These are phyloP conservation scores for Cardinalis cardinalis DNA, from an alignment of 2,113 vertebrate genomes.

Conservation along the genomic window DNA sequence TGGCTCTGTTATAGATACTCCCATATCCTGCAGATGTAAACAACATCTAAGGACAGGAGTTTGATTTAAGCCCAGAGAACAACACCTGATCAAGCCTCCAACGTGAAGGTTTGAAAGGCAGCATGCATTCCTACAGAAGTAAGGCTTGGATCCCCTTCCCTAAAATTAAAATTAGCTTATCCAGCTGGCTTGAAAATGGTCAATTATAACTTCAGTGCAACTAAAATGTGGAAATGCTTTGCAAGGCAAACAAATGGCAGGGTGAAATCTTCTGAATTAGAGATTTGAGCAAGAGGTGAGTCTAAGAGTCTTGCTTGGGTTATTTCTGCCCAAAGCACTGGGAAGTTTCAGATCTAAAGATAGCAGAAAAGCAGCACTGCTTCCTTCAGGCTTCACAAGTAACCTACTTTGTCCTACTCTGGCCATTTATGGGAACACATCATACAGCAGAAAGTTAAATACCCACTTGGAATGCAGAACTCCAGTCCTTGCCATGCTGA, in stretches of 20 bases:
- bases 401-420: background rate
- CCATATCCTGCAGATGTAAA: background rate
- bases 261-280: background rate
- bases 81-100: background rate
- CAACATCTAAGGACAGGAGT: background rate
- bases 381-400: background rate
- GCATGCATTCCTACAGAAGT: background rate
- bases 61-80: background rate
- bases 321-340: background rate
- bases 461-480: background rate
- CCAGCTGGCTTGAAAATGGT: background rate
- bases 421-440: conserved; percentile 19
- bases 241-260: background rate
- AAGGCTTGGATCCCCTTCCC: background rate
- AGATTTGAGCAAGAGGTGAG: background rate
- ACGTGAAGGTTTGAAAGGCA: background rate
- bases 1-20: background rate
- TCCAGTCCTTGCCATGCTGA: background rate
- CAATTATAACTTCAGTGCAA: background rate
- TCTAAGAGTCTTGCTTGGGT: background rate
- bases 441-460: background rate
- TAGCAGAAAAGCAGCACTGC: background rate
- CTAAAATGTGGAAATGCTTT: background rate
- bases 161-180: background rate
- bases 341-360: background rate